phyloP scores from a whole-genome alignment of 2,797 vertebrate genomes.

The Gallinago nigripennis region DNA sequence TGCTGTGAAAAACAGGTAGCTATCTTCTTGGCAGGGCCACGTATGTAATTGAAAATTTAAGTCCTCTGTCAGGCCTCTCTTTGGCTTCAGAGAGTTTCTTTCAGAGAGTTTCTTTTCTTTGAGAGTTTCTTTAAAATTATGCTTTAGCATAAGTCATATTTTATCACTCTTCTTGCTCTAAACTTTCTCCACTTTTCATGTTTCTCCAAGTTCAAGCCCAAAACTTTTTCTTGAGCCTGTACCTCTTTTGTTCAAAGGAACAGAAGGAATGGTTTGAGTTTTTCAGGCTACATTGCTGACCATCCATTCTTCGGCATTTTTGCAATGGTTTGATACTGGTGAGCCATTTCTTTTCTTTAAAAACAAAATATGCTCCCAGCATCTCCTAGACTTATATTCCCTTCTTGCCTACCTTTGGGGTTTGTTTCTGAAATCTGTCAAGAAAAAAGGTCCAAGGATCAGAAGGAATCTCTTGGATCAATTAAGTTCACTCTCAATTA shows the following conservation, averaged over 20 bases:
- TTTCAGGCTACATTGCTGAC: not conserved
- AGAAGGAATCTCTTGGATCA: not conserved
- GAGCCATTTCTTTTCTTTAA: not conserved
- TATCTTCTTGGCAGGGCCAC: not conserved
- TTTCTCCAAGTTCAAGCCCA: not conserved
- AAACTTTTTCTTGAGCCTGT: not conserved
- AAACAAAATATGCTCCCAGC: not conserved
- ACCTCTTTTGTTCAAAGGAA: not conserved
- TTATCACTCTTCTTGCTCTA: not conserved
- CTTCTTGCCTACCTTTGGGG: not conserved
- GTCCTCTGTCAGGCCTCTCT: not conserved
- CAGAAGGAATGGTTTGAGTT: not conserved
- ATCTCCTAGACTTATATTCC: not conserved
- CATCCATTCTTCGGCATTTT: not conserved
- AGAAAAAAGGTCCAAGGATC: not conserved
- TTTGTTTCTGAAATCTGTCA: not conserved
- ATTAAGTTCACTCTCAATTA: not conserved
- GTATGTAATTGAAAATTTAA: not conserved
- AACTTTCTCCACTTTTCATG: not conserved
- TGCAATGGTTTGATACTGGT: not conserved
- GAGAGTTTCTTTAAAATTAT: not conserved
- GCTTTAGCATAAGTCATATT: not conserved
- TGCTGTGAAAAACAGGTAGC: not conserved
- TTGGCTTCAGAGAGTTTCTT: not conserved
- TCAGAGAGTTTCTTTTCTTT: no score